These are phyloP conservation scores for Paelopatides confundens DNA, from an alignment of 53 echinoderm and acorn worm species.

Conservation along the genomic window DNA sequence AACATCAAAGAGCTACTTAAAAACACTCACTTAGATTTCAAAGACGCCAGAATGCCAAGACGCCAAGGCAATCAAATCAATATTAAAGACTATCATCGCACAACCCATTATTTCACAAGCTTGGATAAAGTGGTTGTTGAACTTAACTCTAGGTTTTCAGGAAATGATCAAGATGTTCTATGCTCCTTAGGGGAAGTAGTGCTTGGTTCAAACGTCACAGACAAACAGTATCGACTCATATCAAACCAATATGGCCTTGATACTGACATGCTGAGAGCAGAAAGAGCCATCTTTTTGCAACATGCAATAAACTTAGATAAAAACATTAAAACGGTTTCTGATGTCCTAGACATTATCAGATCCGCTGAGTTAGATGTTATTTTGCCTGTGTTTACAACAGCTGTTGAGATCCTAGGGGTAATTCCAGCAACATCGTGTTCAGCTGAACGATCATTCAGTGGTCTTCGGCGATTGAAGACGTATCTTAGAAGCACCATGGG, in stretches of 20 bases:
- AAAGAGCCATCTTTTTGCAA: no score
- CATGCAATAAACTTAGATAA: no score
- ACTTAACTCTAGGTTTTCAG: not conserved
- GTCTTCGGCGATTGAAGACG: slow-evolving; percentile 1
- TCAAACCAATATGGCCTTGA: no score
- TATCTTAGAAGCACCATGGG: slow-evolving; percentile 7
- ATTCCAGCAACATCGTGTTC: slow-evolving; percentile 32
- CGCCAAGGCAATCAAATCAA: not conserved
- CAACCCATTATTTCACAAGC: not conserved
- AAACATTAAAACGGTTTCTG: no score
- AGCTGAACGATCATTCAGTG: slow-evolving; percentile 11
- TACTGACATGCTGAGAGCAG: no score
- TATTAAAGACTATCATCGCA: not conserved
- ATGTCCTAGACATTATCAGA: no score
- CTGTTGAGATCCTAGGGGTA: not conserved
- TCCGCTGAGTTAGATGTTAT: not conserved
- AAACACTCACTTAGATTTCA: not conserved
- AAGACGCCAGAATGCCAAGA: not conserved
- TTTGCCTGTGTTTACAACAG: not conserved
- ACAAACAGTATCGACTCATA: no score
- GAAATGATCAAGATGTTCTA: not conserved
- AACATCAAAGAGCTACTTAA: not conserved
- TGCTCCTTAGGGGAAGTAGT: not conserved
- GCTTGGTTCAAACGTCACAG: not conserved
- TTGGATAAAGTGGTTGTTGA: not conserved